phyloP scores from a whole-genome alignment of 2,113 vertebrate genomes.

The Gallinago media region DNA sequence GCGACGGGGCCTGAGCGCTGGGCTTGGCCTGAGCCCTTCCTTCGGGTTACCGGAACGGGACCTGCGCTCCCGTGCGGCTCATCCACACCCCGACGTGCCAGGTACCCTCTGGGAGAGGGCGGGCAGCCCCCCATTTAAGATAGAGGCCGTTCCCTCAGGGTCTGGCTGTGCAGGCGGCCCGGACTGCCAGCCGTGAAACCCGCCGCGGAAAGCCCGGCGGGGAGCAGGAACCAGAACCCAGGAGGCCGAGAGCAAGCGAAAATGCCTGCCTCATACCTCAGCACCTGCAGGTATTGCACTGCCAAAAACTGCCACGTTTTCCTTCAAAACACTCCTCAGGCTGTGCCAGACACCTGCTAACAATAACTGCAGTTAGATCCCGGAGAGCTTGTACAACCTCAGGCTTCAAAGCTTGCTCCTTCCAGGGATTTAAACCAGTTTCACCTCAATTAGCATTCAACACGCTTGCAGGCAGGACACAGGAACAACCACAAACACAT shows the following conservation, averaged over 20 bases:
- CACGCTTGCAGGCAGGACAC: no score
- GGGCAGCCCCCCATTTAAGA: neutral
- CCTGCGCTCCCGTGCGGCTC: neutral
- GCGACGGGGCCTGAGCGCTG: no score
- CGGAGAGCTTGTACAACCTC: fast-evolving
- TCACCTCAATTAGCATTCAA: fast-evolving
- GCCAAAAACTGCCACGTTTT: fast-evolving
- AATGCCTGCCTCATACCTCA: fast-evolving
- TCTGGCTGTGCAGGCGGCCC: neutral
- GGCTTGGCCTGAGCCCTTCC: neutral
- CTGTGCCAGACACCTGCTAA: neutral
- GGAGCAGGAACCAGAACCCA: fast-evolving
- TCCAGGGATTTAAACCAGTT: fast-evolving
- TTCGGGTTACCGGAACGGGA: no score
- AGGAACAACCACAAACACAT: no score
- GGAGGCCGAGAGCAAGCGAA: fast-evolving
- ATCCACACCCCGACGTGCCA: neutral
- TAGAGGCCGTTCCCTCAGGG: neutral
- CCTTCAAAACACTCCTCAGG: no score
- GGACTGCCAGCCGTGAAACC: no score
- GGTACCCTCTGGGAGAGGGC: neutral
- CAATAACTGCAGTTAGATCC: fast-evolving
- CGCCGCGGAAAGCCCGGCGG: fast-evolving
- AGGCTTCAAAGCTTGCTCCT: neutral
- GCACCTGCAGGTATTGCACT: fast-evolving